Evolutionary conservation across 2,797 vertebrate species (phyloP).

Genomic region (Lycodopsis pacificus): DNA sequence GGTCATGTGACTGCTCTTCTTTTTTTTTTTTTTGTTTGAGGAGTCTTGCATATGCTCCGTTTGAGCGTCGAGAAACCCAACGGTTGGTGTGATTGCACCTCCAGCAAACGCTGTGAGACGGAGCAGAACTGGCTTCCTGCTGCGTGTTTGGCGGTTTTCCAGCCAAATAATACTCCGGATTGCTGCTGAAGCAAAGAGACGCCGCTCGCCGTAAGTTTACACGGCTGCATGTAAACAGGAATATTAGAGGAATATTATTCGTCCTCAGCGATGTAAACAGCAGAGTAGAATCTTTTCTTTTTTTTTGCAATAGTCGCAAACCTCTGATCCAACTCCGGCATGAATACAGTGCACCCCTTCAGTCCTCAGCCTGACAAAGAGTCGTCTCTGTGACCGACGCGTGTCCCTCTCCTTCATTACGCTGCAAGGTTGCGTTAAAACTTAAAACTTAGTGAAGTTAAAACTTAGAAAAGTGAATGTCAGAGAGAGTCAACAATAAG

Average conservation of each 20-base stretch:
- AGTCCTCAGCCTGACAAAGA: conserved; percentile 4
- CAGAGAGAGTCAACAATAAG: conserved; percentile 19
- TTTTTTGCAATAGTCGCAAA: conserved; percentile 8
- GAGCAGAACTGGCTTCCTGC: neutral
- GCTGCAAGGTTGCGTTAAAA: conserved; percentile 40
- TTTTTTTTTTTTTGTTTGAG: conserved; percentile 13
- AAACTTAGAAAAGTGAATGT: conserved; percentile 9
- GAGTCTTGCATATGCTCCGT: neutral
- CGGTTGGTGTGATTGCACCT: neutral
- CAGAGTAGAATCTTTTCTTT: too few relatives aligned
- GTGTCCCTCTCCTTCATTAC: conserved; percentile 34
- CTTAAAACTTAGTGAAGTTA: neutral
- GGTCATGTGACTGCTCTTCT: conserved; percentile 1
- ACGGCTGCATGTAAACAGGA: neutral
- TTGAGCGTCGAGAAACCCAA: neutral
- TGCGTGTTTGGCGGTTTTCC: neutral
- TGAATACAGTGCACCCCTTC: conserved; percentile 27
- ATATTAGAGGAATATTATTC: too few relatives aligned
- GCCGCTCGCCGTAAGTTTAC: neutral
- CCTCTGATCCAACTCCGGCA: conserved; percentile 19
- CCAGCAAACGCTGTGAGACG: neutral
- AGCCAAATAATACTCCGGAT: neutral
- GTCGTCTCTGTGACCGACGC: conserved; percentile 12
- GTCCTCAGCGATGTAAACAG: too few relatives aligned
- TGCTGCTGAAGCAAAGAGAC: neutral